Evolutionary conservation across 2,888 invertebrate genomes (phyloP).

Genomic region (Agonopterix heracliana): DNA sequence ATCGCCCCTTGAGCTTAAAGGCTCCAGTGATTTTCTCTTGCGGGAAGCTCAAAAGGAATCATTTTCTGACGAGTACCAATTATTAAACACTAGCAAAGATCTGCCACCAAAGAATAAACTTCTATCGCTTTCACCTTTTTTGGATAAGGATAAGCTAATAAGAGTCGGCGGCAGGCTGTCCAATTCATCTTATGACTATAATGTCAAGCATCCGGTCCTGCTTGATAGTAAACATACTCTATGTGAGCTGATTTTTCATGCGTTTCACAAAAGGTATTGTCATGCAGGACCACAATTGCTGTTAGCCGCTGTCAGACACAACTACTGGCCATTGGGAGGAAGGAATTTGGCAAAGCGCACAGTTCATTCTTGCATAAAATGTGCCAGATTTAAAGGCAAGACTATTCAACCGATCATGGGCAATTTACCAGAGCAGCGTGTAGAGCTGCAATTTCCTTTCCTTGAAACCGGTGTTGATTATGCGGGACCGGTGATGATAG

Average conservation of each 20-base stretch:
- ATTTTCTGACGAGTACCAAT: neutral
- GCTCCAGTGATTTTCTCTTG: neutral
- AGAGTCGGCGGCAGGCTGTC: slow-evolving; percentile 18
- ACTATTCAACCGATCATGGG: slow-evolving; percentile 13
- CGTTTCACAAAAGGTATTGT: slow-evolving; percentile 4
- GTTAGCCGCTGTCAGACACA: slow-evolving; percentile 7
- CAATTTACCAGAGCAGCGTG: slow-evolving; percentile 7
- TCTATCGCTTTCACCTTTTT: neutral
- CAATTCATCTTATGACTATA: slow-evolving; percentile 11
- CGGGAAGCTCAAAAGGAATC: neutral
- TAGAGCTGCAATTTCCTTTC: slow-evolving; percentile 13
- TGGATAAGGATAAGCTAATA: slow-evolving; percentile 7
- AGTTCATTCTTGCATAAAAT: slow-evolving; percentile 11
- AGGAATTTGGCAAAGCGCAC: slow-evolving; percentile 11
- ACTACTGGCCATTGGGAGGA: slow-evolving; percentile 17
- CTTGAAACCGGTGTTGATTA: slow-evolving; percentile 3
- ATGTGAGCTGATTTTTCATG: slow-evolving; percentile 6
- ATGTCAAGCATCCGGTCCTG: slow-evolving; percentile 13
- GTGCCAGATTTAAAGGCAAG: slow-evolving; percentile 8
- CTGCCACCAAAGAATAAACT: neutral
- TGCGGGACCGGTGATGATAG: no score
- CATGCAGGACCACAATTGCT: slow-evolving; percentile 14
- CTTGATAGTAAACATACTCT: slow-evolving; percentile 12
- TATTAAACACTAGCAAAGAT: neutral
- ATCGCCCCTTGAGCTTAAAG: neutral